phyloP scores from a whole-genome alignment of 2,888 invertebrate species.

The Mystacides longicornis region DNA sequence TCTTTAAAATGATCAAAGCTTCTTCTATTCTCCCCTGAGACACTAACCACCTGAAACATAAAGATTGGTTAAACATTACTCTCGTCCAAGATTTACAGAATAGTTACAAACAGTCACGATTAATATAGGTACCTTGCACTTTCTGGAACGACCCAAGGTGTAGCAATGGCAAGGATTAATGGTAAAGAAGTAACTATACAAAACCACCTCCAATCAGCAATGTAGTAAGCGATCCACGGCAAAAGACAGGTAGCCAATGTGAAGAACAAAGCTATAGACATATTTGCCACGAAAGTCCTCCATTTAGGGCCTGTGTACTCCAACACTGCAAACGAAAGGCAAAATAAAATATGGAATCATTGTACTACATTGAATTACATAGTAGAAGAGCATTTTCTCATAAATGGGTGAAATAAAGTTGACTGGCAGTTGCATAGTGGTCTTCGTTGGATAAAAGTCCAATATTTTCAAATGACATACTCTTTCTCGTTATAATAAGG shows the following conservation, averaged over 20 bases:
- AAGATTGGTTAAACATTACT: neutral
- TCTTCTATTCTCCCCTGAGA: slow-evolving; percentile 78
- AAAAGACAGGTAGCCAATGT: slow-evolving; percentile 70
- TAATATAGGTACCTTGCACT: slow-evolving; percentile 78
- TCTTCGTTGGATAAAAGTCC: no score
- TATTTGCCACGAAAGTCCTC: slow-evolving; percentile 84
- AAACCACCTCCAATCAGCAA: slow-evolving; percentile 73
- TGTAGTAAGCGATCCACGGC: slow-evolving; percentile 78
- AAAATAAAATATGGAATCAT: neutral
- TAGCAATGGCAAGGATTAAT: slow-evolving; percentile 58
- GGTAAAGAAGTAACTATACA: slow-evolving; percentile 76
- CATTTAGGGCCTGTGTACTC: slow-evolving; percentile 88
- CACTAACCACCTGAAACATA: slow-evolving; percentile 64
- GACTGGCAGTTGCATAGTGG: no score
- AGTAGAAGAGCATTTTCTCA: no score
- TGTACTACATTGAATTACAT: neutral
- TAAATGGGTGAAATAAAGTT: no score
- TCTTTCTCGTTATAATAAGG: no score
- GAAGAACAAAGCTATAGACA: slow-evolving; percentile 86
- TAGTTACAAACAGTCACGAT: no score
- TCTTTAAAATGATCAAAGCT: slow-evolving; percentile 68
- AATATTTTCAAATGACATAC: no score
- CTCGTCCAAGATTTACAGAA: neutral
- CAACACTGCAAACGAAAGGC: slow-evolving; percentile 51
- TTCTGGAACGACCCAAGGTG: slow-evolving; percentile 75